Evolutionary conservation across 2,113 vertebrate genomes (phyloP), one percentile per base, ranked within the genome.

Genomic region (Chaetops frenatus): DNA sequence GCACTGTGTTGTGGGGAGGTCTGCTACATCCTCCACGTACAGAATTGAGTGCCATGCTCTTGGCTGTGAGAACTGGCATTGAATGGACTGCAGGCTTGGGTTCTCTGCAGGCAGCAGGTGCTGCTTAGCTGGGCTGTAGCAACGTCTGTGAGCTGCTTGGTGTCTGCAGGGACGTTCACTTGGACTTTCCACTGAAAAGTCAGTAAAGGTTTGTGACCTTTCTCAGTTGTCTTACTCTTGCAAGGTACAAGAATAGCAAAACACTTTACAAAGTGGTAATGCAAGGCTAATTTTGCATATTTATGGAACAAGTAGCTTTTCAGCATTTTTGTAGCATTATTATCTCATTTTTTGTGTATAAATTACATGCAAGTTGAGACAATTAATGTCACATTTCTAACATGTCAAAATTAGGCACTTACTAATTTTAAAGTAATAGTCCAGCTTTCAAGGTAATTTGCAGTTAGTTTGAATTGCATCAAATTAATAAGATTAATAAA

Each of bases 11-110:
- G 22, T 56, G 81, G 54, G 73, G 71, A 80, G 70, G 9, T 64
- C 15, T 69, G 40, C 64, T 44, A 4, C n/a, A 45, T 27, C 6
- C 7, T 77, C 10, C 12, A 35, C 9, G 31, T 33, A 4, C 3
- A 4, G 47, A 53, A 5, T 11, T 51, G 53, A 5, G 5, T 66
- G 16, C 25, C 15, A 3, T 11, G 2, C 6, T n/a, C 12, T 0
- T 33, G 53, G 9, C 61, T 1, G 1, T 51, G 40, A 51, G 57
- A 64, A 10, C 1, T 56, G 67, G 31, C 60, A 3, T 3, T 19
- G 40, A 29, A 35, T 1, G 20, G 40, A 12, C 25, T 0, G 2
- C n/a, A 50, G 53, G 17, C 47, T 51, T 31, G 48, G 47, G 5
- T 18, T 35, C 40, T 33, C 38, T 44, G 35, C 54, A 69, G 58